Conservation (phyloP, 2,888 invertebrate species). For the Cheiracanthium punctorium region DNA sequence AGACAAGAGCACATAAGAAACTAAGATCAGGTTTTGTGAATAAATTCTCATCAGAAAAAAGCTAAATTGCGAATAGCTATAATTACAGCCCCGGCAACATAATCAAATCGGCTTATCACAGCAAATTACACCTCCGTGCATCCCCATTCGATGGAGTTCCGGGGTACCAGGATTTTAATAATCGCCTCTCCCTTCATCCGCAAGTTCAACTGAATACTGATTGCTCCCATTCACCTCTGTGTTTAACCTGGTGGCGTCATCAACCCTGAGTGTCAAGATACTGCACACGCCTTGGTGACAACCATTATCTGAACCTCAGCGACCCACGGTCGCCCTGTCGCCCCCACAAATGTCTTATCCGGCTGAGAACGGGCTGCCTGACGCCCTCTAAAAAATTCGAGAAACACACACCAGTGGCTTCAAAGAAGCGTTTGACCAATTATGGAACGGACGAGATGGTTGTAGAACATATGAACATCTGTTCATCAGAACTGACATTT, state of each 20-base stretch:
- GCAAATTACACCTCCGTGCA: too few relatives aligned
- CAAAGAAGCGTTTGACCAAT: neutral
- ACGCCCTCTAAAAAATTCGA: neutral
- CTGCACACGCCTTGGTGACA: neutral
- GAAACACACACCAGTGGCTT: neutral
- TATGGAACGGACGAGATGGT: neutral
- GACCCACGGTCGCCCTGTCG: slow-evolving; percentile 6
- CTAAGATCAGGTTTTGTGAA: too few relatives aligned
- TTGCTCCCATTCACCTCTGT: neutral
- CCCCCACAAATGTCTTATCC: neutral
- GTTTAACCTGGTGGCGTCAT: neutral
- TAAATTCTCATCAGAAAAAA: too few relatives aligned
- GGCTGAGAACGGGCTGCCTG: neutral
- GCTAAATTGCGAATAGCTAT: too few relatives aligned
- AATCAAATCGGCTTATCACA: too few relatives aligned
- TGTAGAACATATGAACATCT: too few relatives aligned
- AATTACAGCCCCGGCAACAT: too few relatives aligned
- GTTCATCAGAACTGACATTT: too few relatives aligned
- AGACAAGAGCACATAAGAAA: too few relatives aligned
- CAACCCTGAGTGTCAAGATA: neutral
- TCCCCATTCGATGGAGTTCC: too few relatives aligned
- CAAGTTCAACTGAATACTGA: neutral
- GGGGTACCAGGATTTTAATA: too few relatives aligned
- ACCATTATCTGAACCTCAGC: neutral
- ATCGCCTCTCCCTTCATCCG: neutral